phyloP scores from a whole-genome alignment of 37 sponge, comb jelly and placozoan species.

The Petrosia ficiformis region DNA sequence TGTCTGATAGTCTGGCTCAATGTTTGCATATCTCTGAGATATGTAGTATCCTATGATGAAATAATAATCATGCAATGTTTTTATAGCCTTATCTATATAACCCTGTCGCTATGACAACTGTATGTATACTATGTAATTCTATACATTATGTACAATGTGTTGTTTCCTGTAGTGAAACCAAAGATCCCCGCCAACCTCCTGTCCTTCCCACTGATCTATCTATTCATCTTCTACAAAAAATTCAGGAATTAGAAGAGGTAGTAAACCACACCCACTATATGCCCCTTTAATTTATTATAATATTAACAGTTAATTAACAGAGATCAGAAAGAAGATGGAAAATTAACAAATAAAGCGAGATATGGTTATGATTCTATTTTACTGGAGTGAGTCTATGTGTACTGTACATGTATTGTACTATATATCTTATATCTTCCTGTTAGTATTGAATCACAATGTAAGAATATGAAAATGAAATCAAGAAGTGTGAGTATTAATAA shows the following conservation, averaged over 20 bases:
- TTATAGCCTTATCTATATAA: too few species aligned
- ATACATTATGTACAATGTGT: not conserved
- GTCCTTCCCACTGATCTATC: slow-evolving; percentile 39
- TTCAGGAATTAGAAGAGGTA: slow-evolving; percentile 40
- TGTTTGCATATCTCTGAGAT: too few species aligned
- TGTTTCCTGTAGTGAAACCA: not conserved
- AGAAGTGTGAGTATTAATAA: slow-evolving; percentile 1
- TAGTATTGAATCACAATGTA: slow-evolving; percentile 10
- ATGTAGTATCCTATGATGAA: too few species aligned
- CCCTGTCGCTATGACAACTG: too few species aligned
- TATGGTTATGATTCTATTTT: slow-evolving; percentile 32
- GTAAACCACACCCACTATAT: not conserved
- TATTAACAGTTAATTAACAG: not conserved
- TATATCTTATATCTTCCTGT: not conserved
- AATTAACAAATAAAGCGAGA: slow-evolving; percentile 40
- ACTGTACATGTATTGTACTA: not conserved
- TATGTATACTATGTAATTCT: too few species aligned
- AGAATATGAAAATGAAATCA: not conserved
- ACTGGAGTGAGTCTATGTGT: slow-evolving; percentile 33
- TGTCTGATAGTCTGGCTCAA: too few species aligned
- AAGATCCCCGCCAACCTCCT: slow-evolving; percentile 32
- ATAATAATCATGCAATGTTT: too few species aligned
- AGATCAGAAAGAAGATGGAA: too few species aligned
- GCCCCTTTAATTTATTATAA: not conserved
- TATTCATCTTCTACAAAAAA: not conserved